Conservation (phyloP, 2,113 vertebrate genomes). For the Dicentrarchus labrax region DNA sequence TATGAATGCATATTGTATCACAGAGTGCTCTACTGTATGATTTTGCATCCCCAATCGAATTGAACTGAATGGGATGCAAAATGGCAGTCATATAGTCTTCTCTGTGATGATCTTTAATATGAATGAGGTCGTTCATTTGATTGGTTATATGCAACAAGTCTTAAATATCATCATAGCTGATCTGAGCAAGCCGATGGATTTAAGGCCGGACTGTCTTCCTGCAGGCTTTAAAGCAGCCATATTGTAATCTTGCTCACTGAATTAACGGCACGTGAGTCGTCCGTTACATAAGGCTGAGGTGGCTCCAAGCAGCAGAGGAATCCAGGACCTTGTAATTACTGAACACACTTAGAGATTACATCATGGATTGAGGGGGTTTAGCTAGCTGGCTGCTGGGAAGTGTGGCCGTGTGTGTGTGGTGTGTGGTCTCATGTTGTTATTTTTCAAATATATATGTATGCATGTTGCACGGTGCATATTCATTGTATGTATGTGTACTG, state of each 20-base stretch:
- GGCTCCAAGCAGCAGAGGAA: constrained; percentile 66
- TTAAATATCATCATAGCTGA: not conserved
- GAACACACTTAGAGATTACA: constrained; percentile 80
- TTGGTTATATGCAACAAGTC: not conserved
- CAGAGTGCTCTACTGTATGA: not conserved
- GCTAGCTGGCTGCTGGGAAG: constrained; percentile 51
- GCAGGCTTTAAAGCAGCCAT: constrained; percentile 57
- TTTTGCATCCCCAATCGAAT: constrained; percentile 1
- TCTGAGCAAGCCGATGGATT: constrained; percentile 11
- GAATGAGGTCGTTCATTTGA: not conserved
- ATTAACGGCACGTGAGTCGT: constrained; percentile 61
- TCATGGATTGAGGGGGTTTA: constrained; percentile 78
- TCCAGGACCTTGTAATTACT: constrained; percentile 79
- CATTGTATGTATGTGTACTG: not conserved
- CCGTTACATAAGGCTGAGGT: constrained; percentile 69
- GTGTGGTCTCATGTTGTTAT: constrained; percentile 20
- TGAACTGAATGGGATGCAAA: not conserved
- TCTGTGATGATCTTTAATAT: not conserved
- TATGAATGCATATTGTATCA: not conserved
- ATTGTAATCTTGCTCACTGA: constrained; percentile 64
- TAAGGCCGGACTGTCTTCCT: constrained; percentile 1
- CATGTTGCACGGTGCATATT: constrained; percentile 4
- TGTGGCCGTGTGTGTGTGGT: constrained; percentile 8
- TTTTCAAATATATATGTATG: not conserved
- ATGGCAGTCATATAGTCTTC: not conserved